phyloP scores from a whole-genome alignment of 2,888 invertebrate genomes.

The Strigamia transsilvanica region DNA sequence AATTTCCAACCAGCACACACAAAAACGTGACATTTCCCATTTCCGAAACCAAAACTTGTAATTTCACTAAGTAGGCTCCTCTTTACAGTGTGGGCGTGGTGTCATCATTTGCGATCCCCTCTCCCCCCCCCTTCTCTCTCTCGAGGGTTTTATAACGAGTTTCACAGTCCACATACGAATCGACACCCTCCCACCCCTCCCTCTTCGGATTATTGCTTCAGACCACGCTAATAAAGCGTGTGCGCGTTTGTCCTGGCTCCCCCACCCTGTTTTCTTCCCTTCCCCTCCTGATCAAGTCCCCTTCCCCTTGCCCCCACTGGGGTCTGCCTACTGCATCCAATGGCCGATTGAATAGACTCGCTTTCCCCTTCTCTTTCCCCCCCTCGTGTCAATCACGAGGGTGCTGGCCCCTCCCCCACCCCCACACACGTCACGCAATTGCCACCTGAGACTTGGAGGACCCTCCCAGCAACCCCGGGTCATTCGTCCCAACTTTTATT shows the following conservation, averaged over 20 bases:
- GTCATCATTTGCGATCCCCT: slow-evolving; percentile 39
- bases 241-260: slow-evolving; percentile 7
- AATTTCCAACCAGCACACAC: background rate
- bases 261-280: slow-evolving; percentile 38
- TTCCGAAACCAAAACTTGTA: background rate
- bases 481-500: background rate
- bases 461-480: background rate
- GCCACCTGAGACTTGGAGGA: slow-evolving; percentile 7
- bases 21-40: too few species aligned
- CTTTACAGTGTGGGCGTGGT: slow-evolving; percentile 48
- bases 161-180: background rate
- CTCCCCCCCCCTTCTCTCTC: background rate
- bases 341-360: slow-evolving; percentile 41
- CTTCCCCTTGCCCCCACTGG: background rate
- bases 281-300: background rate
- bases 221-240: slow-evolving; percentile 49
- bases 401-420: slow-evolving; percentile 5
- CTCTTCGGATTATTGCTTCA: slow-evolving; percentile 37
- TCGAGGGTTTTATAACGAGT: slow-evolving; percentile 46
- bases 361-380: slow-evolving; percentile 16
- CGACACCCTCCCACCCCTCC: background rate
- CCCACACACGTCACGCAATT: slow-evolving; percentile 2
- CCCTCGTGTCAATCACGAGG: slow-evolving; percentile 30
- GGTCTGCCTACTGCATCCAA: slow-evolving; percentile 39
- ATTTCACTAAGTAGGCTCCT: slow-evolving; percentile 43